Conservation (phyloP, 2,888 invertebrate genomes). For the Epistrophe grossulariae region DNA sequence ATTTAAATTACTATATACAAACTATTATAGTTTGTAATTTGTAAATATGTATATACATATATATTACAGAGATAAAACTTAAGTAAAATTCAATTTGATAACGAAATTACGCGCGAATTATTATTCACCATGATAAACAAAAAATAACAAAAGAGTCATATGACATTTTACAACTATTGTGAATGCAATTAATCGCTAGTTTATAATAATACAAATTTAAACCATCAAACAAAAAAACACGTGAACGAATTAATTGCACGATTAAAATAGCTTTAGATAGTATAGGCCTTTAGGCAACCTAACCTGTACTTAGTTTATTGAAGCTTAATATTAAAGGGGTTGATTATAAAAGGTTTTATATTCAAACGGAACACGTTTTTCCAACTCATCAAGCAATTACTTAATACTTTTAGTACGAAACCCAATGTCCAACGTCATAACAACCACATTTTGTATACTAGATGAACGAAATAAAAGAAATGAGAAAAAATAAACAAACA, state of each 20-base stretch:
- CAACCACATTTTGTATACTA: background rate
- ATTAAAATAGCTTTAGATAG: conserved; percentile 7
- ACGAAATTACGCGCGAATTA: background rate
- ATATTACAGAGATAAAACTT: background rate
- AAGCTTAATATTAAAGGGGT: conserved; percentile 5
- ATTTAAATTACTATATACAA: background rate
- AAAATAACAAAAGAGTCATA: background rate
- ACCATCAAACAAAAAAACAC: background rate
- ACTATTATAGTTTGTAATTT: background rate
- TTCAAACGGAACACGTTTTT: conserved; percentile 30
- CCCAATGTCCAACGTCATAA: conserved; percentile 31
- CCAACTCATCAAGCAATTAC: conserved; percentile 45
- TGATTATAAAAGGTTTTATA: background rate
- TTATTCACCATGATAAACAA: background rate
- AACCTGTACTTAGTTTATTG: background rate
- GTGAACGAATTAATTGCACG: conserved; percentile 1
- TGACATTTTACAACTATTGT: background rate
- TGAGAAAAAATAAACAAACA: background rate
- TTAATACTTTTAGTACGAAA: conserved; percentile 3
- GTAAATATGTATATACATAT: too few relatives aligned
- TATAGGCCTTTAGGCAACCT: background rate
- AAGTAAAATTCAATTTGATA: background rate
- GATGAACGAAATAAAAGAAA: conserved; percentile 15
- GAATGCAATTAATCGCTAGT: background rate
- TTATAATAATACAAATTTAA: background rate